A percentile compares a stretch with the other conserved stretches of the same genome.
phyloP scores from a whole-genome alignment of 2,888 invertebrate genomes.

The Tetrapedia diversipes region DNA sequence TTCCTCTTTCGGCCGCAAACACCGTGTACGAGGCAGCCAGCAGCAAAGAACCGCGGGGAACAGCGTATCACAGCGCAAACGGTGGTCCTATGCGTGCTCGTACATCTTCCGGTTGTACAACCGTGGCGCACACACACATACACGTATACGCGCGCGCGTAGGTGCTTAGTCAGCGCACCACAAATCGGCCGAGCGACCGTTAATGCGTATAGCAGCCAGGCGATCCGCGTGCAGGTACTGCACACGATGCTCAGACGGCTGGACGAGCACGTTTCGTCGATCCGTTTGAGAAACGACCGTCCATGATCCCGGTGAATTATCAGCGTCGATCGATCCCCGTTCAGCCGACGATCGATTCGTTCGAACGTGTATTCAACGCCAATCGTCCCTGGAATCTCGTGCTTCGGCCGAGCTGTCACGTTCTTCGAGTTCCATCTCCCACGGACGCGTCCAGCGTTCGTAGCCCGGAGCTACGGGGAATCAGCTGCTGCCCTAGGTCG shows the following conservation, averaged over 20 bases:
- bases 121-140: conserved; percentile 31
- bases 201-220: conserved; percentile 3
- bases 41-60: conserved; percentile 55
- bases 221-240: conserved; percentile 50
- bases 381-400: background rate
- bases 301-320: conserved; percentile 13
- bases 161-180: conserved; percentile 32
- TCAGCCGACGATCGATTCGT: conserved; percentile 22
- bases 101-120: conserved; percentile 38
- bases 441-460: background rate
- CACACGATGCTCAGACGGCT: conserved; percentile 20
- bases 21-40: conserved; percentile 51
- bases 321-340: conserved; percentile 37
- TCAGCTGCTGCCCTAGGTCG: conserved; percentile 33
- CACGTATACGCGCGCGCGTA: too few species aligned
- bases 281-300: conserved; percentile 24
- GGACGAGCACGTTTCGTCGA: conserved; percentile 27
- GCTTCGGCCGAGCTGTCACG: background rate
- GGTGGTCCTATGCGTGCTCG: conserved; percentile 40
- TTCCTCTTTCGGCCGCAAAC: conserved; percentile 56
- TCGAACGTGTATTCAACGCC: background rate
- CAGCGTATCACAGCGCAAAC: conserved; percentile 36
- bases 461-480: conserved; percentile 5
- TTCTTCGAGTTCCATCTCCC: conserved; percentile 1
- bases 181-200: conserved; percentile 16